Conservation (phyloP, 2,888 invertebrate species). For the Tuta absoluta region DNA sequence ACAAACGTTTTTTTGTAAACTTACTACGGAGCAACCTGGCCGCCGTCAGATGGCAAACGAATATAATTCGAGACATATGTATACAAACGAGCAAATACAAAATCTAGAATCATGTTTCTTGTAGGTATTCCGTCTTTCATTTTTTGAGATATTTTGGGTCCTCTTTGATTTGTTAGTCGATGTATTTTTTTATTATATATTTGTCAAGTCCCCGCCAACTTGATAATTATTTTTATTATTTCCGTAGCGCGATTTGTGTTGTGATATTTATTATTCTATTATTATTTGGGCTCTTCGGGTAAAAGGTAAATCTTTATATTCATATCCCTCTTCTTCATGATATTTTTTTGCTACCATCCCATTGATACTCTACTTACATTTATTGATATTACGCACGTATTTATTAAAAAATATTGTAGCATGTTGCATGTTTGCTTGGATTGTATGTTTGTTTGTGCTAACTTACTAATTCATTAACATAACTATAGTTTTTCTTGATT, state of each 20-base stretch:
- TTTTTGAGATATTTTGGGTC: background rate
- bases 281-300: conserved; percentile 43
- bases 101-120: no score
- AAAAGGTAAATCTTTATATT: conserved; percentile 33
- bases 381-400: conserved; percentile 17
- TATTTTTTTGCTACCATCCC: conserved; percentile 28
- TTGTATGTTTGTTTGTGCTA: conserved; percentile 13
- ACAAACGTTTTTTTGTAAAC: no score
- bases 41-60: no score
- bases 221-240: conserved; percentile 24
- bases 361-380: conserved; percentile 9
- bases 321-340: conserved; percentile 30
- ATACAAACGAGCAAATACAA: no score
- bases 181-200: background rate
- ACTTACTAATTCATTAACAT: background rate
- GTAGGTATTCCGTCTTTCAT: no score
- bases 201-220: conserved; percentile 1
- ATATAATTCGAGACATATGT: no score
- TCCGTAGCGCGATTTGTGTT: conserved; percentile 15
- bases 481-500: background rate
- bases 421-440: conserved; percentile 11
- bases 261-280: conserved; percentile 23
- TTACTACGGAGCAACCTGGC: no score
- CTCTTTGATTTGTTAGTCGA: background rate
- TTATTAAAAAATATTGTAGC: background rate